phyloP scores from a whole-genome alignment of 2,888 invertebrate species.

The Alcis repandata region DNA sequence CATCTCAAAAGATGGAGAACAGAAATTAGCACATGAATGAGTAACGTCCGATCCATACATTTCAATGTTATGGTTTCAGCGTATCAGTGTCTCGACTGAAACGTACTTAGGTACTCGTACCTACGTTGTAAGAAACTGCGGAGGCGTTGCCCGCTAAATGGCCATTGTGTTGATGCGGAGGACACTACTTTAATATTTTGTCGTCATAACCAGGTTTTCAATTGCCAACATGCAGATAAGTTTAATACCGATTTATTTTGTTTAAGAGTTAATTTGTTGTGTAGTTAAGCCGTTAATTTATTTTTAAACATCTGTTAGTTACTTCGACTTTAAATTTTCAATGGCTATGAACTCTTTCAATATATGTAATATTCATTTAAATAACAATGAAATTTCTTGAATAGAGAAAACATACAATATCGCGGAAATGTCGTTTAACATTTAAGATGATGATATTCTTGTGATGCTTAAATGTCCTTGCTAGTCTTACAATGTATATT shows the following conservation, averaged over 20 bases:
- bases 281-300: too few species aligned
- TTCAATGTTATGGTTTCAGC: conserved; percentile 39
- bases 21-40: conserved; percentile 44
- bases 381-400: conserved; percentile 1
- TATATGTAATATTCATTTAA: too few species aligned
- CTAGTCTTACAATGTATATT: neutral
- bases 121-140: conserved; percentile 29
- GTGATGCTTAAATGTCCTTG: conserved; percentile 16
- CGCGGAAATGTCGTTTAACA: neutral
- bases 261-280: too few species aligned
- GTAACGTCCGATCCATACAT: conserved; percentile 31
- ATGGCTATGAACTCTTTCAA: too few species aligned
- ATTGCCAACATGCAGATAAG: neutral
- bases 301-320: too few species aligned
- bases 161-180: conserved; percentile 30
- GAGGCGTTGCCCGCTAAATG: conserved; percentile 39
- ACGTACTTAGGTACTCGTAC: too few species aligned
- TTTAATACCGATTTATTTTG: too few species aligned
- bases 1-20: conserved; percentile 25
- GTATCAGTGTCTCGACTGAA: conserved; percentile 24
- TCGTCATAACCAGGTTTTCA: conserved; percentile 6
- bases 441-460: conserved; percentile 6
- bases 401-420: neutral
- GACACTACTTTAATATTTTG: conserved; percentile 8
- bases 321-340: too few species aligned